Evolutionary conservation across 2,797 vertebrate species (phyloP), one percentile per base, ranked within the genome.

Genomic region (Borostomias antarcticus): DNA sequence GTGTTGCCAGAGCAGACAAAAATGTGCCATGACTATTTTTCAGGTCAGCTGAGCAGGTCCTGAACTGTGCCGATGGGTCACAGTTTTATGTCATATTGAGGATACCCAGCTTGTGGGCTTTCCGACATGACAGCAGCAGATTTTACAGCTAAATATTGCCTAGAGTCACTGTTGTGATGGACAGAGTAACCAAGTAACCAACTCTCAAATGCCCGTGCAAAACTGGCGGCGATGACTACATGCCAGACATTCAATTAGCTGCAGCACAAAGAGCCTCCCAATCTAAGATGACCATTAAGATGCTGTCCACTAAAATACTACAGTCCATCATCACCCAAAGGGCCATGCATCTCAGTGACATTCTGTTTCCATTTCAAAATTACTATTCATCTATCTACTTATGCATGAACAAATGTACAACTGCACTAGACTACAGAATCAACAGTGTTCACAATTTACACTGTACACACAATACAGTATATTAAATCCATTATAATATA

Each of bases 231-330:
- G 64, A 37, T 51, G 33, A 60, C 35, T 43, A 32, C 43, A 28
- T 59, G 68, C 63, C 66, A 78, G 73, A 78, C 68, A 71, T 66
- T 62, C 40, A 68, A 53, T 73, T 74, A 73, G 52, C 72, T 33
- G 69, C 48, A 57, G 66, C 54, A 26, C 76, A 64, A 69, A 69
- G 40, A 37, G 43, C 66, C 72, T 30, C 62, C 58, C 25, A 56
- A 63, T 66, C 64, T 58, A 35, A 63, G 58, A 40, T 61, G 77
- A 70, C 68, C 28, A 1, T 37, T 66, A 73, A 62, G 72, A 13
- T 67, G 72, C 51, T 60, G 5, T 37, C 62, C 62, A 65, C 51
- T 17, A 63, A 64, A 29, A 63, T 17, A 48, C 62, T 68, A 63
- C 70, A 69, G 28, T 47, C 40, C 40, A 45, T 15, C 43, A 33